phyloP scores from a whole-genome alignment of 2,888 invertebrate species.

The Proisotoma minuta region DNA sequence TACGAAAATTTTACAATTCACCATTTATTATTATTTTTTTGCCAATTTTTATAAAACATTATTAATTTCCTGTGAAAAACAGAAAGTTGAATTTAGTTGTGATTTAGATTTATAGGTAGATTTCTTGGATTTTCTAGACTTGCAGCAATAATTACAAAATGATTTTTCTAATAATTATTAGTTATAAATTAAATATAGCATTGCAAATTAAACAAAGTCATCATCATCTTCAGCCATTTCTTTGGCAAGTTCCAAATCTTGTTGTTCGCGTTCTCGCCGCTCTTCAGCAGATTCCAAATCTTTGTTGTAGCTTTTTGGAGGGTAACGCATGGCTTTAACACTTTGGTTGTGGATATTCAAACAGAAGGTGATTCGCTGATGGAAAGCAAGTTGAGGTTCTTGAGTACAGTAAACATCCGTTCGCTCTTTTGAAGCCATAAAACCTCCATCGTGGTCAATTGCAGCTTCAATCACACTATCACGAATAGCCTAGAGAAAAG shows the following conservation, averaged over 20 bases:
- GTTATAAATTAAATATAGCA: too few species aligned
- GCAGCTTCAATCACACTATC: constrained; percentile 98
- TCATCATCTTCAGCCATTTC: constrained; percentile 99
- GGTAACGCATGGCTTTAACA: constrained; percentile 98
- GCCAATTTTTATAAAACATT: too few species aligned
- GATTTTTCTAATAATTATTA: too few species aligned
- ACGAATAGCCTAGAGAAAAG: constrained; percentile 65
- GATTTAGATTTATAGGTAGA: too few species aligned
- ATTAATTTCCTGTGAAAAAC: too few species aligned
- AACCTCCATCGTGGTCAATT: constrained; percentile 89
- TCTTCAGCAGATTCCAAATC: constrained; percentile 97
- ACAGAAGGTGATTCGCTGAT: constrained; percentile 95
- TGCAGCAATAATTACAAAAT: too few species aligned
- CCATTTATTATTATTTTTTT: too few species aligned
- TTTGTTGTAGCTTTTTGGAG: constrained; percentile 96
- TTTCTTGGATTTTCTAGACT: too few species aligned
- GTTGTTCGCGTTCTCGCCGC: constrained; percentile 90
- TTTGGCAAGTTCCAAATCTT: constrained; percentile 97
- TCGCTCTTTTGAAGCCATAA: constrained; percentile 95
- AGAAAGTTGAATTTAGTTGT: too few species aligned
- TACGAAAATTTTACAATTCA: too few species aligned
- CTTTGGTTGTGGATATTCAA: constrained; percentile 97
- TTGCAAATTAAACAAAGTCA: constrained; percentile 60
- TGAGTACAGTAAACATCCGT: constrained; percentile 94
- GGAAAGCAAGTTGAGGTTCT: constrained; percentile 92